Conservation (phyloP, 2,113 vertebrate species). For the Tetraodon nigroviridis region DNA sequence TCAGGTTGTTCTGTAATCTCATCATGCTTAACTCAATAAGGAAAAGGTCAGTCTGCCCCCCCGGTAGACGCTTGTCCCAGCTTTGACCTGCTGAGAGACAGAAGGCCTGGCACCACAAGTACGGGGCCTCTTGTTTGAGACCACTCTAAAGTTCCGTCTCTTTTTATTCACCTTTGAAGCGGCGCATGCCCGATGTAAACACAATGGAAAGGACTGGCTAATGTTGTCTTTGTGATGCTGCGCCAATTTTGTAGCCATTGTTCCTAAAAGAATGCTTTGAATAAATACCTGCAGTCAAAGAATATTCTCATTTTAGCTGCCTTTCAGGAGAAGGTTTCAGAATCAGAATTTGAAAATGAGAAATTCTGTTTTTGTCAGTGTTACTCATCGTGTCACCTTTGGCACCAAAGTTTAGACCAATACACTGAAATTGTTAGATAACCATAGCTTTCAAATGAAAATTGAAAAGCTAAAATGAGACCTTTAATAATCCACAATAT, state of each 20-base stretch:
- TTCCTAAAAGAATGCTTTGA: not conserved
- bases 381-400: conserved; percentile 12
- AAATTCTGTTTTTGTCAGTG: conserved; percentile 12
- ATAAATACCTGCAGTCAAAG: no score
- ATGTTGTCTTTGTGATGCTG: no score
- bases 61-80: conserved; percentile 49
- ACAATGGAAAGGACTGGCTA: no score
- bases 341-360: not conserved
- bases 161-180: conserved; percentile 3
- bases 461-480: not conserved
- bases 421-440: conserved; percentile 10
- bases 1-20: conserved; percentile 65
- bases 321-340: not conserved
- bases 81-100: conserved; percentile 41
- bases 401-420: conserved; percentile 1
- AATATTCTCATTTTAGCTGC: not conserved
- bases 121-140: conserved; percentile 13
- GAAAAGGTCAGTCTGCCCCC: conserved; percentile 63
- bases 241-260: no score
- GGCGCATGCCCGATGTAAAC: no score
- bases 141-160: not conserved
- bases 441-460: conserved; percentile 3
- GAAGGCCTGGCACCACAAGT: conserved; percentile 35
- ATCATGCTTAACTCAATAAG: conserved; percentile 69
- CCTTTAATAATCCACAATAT: not conserved